Conservation (phyloP, 2,113 vertebrate species). For the Channa maculata region DNA sequence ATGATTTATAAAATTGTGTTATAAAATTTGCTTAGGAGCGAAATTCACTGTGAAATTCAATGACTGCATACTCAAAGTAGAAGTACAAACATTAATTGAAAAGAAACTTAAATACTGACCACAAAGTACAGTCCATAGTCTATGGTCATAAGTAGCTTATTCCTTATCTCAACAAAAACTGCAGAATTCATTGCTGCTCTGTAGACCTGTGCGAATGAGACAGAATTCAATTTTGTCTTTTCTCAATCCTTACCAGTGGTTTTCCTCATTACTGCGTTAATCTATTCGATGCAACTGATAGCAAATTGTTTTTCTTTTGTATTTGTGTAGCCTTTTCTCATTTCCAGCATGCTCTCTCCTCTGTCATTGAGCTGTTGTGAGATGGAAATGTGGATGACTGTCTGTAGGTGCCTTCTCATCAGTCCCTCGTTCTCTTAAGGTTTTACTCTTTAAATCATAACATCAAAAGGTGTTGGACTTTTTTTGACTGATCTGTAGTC, state of each 20-base stretch:
- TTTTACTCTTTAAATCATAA: not conserved
- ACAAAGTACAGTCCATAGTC: too few species aligned
- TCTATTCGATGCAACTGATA: constrained; percentile 39
- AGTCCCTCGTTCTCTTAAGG: too few species aligned
- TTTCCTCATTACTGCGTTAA: constrained; percentile 43
- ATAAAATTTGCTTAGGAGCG: too few species aligned
- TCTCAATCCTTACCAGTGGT: constrained; percentile 54
- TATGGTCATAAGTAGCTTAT: too few species aligned
- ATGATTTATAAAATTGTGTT: too few species aligned
- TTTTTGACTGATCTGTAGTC: not conserved
- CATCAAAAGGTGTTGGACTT: constrained; percentile 10
- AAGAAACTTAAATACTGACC: too few species aligned
- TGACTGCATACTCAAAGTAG: too few species aligned
- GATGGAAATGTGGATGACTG: constrained; percentile 31
- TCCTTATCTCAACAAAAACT: too few species aligned
- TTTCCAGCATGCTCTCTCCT: constrained; percentile 44
- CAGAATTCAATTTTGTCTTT: constrained; percentile 48
- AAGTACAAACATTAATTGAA: too few species aligned
- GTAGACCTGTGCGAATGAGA: too few species aligned
- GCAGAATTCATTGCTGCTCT: too few species aligned
- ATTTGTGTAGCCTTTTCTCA: constrained; percentile 31
- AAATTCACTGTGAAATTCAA: too few species aligned
- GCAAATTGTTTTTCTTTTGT: constrained; percentile 54
- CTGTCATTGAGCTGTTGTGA: constrained; percentile 25
- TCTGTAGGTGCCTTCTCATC: constrained; percentile 10